Evolutionary conservation across 2,113 vertebrate species (phyloP), one percentile per base, ranked within the genome.

Genomic region (Toxotes jaculatrix): DNA sequence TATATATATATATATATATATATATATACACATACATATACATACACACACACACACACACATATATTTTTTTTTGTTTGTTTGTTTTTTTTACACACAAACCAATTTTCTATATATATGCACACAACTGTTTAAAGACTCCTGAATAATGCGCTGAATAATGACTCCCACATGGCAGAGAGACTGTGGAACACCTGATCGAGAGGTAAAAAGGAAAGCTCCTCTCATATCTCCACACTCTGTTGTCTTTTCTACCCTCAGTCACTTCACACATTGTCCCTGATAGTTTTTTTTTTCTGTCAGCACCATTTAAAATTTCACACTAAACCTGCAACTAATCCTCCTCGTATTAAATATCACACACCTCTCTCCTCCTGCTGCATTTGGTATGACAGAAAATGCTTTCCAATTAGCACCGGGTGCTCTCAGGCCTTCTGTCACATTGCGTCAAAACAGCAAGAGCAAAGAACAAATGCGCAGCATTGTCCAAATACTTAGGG

Each of bases 101-200:
- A 27, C 27, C 27, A 1, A 27, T 27, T 27, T 27, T 27, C 27
- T 27, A 27, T 27, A 27, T 27, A 27, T 27, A 27, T 27, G 27
- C 27, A 27, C 27, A 27, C 27, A 27, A 27, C 27, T 27, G 27
- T 27, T 27, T 27, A 27, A 27, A 27, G 27, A 27, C 27, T 27
- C 27, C 27, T 27, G 27, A 27, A 27, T 27, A 27, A 27, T 27
- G 27, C 27, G 27, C 61, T 87, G 80, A 92, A 75, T 87, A 88
- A 91, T 88, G 80, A 56, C 72, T 88, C 82, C 84, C 90, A 91
- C 82, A 87, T 88, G 88, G 82, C 67, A 62, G 67, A 81, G 38
- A 82, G 40, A 69, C 51, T 63, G 19, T 12, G 38, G 42, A 80
- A 62, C 70, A 85, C 36, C 78, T 70, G 56, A 61, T 7, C 23